These are phyloP conservation scores for Beroe forskalii DNA, from an alignment of 37 sponge, comb jelly and placozoan species.

Conservation along the genomic window DNA sequence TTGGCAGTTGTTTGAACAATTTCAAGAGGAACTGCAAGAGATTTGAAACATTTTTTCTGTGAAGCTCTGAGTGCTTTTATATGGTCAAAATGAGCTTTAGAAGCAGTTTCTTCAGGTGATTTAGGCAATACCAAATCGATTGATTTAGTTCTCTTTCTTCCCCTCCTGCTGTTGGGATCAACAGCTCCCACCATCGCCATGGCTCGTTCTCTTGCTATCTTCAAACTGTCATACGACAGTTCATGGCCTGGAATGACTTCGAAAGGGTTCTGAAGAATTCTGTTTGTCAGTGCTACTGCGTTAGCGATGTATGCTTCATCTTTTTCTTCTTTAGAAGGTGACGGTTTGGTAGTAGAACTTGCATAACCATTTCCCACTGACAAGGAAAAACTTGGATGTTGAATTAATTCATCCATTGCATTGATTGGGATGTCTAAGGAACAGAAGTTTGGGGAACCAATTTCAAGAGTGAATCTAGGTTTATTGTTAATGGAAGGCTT, in stretches of 20 bases:
- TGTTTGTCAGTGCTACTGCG: constrained; percentile 44
- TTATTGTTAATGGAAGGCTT: not conserved
- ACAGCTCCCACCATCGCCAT: not conserved
- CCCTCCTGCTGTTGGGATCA: not conserved
- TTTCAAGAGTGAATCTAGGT: not conserved
- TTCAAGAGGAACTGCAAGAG: constrained; percentile 21
- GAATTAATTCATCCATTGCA: not conserved
- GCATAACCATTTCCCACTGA: not conserved
- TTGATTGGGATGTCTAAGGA: not conserved
- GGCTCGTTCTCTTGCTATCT: constrained; percentile 31
- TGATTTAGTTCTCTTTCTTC: not conserved
- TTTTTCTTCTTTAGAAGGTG: not conserved
- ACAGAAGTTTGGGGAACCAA: not conserved
- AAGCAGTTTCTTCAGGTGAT: constrained; percentile 17
- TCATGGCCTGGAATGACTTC: not conserved
- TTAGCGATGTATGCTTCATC: constrained; percentile 28
- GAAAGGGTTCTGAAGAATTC: not conserved
- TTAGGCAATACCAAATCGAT: not conserved
- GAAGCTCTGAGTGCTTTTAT: constrained; percentile 29
- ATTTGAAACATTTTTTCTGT: constrained; percentile 34
- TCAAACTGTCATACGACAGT: constrained; percentile 13
- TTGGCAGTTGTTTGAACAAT: constrained; percentile 41
- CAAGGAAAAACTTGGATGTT: not conserved
- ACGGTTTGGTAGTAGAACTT: not conserved
- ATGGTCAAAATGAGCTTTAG: constrained; percentile 41